Base-by-base conservation (phyloP, 2,113 vertebrate genomes). In the Albula goreensis region DNA sequence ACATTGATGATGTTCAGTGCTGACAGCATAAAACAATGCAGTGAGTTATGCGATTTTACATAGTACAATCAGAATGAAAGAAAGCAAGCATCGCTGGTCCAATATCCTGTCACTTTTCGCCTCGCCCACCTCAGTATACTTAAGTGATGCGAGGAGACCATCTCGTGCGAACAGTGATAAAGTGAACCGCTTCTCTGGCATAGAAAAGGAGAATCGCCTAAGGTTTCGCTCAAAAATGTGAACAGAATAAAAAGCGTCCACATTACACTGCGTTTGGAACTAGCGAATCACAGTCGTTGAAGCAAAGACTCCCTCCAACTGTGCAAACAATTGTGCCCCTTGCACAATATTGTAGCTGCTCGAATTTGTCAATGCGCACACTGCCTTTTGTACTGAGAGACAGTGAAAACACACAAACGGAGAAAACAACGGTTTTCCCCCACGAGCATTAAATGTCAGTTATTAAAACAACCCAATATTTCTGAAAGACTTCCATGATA, bases 71-170 rank as follows among this genome's bases (percentile, higher is more conserved):
- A 31, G 7, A 63, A 50, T 31, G 66, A 78, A 50, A 78, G 80
- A 49, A 63, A 87, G 19, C 50, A 50, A 50, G 82, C 86, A 79
- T 70, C 86, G 80, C 52, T 22, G 10, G 88, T 70, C 31, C 41
- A 51, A 60, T n/a, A 85, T 81, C 88, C 25, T 85, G 89, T 78
- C 82, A 87, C 78, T 11, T 86, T 78, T 74, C 74, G 86, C 88
- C 87, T 91, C 88, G 88, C 89, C 86, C 87, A 84, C 87, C 78
- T 56, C 87, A 70, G 70, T 52, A 57, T 41, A 41, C 74, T 77
- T 3, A 51, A 5, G 50, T 10, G 77, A 63, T 50, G 82, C 82
- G 49, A 51, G 70, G 70, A 77, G 49, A 80, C 13, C 53, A 56
- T 56, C 53, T 31, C 41, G 7, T 0, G 25, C 80, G 41, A 83